Evolutionary conservation across 2,888 invertebrate species (phyloP), one percentile per base, ranked within the genome.

Genomic region (Timema cristinae): DNA sequence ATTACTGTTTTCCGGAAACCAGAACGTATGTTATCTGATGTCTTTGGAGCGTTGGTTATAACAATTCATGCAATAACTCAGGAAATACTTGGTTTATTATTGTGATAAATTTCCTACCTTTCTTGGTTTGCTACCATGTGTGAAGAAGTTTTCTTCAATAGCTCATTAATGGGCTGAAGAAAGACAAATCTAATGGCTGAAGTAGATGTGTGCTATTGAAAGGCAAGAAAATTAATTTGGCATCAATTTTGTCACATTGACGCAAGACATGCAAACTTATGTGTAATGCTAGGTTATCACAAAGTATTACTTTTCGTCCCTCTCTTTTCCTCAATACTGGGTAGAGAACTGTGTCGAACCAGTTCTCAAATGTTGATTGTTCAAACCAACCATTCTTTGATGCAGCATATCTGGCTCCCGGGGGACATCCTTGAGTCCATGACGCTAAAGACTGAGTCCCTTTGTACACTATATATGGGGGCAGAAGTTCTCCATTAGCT

Each of bases 61-160:
- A 54, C 54, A 54, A n/a, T n/a, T 54, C n/a, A 13, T 54, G 11
- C 13, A 54, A n/a, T 54, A 54, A n/a, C 54, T 54, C 54, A 54
- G 54, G n/a, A 54, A 54, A 54, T 4, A n/a, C n/a, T 54, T 54
- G 54, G 2, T 54, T 54, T 13, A 4, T 11, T n/a, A 54, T 2
- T 13, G 54, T 54, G 11, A 4, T 4, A n/a, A 54, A 13, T 54
- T 54, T 54, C n/a, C 4, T 54, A 2, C 54, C 2, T 54, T n/a
- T 11, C 54, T 54, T 54, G 11, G 54, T 54, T 54, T 54, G 2
- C 54, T 54, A 11, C 54, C 54, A 54, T 54, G n/a, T 2, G 54
- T 54, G 54, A 54, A 54, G 11, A 54, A 54, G 11, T 11, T n/a
- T 54, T n/a, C 54, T 54, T 4, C 54, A 54, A 4, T n/a, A n/a